A percentile compares a stretch with the other conserved stretches of the same genome.
These are phyloP conservation scores for Mimachlamys varia DNA, from an alignment of 2,888 invertebrate genomes.

Conservation along the genomic window DNA sequence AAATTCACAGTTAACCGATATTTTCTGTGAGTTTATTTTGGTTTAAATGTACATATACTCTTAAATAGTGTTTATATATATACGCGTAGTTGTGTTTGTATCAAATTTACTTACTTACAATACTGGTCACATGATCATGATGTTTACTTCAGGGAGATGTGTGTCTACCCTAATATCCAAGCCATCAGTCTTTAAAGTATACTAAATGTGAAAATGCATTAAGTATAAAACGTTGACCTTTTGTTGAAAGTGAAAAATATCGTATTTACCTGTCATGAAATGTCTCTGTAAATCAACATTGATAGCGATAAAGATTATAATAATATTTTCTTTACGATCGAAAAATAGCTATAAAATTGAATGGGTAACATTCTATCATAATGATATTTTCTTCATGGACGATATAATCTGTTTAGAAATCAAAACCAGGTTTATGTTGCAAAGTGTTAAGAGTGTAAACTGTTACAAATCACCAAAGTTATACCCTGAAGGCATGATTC, in stretches of 20 bases:
- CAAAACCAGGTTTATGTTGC: neutral
- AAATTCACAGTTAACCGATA: too few species aligned
- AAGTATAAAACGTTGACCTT: neutral
- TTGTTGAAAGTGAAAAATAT: neutral
- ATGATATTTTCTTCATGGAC: neutral
- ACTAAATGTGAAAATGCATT: too few species aligned
- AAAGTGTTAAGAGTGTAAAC: neutral
- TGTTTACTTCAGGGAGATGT: too few species aligned
- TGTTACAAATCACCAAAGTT: neutral
- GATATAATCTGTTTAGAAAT: neutral
- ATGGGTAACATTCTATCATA: neutral
- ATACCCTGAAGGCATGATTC: neutral
- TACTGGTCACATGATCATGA: too few species aligned
- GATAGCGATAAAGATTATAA: neutral
- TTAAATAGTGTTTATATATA: too few species aligned
- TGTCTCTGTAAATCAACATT: neutral
- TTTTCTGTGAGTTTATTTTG: too few species aligned
- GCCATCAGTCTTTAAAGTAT: too few species aligned
- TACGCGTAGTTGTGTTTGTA: too few species aligned
- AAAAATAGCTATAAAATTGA: neutral
- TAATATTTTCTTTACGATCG: neutral
- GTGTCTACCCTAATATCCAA: too few species aligned
- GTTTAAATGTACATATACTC: too few species aligned
- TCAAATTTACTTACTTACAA: too few species aligned
- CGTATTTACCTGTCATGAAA: neutral